Conservation (phyloP, 30 jellyfish, hydroid and myxozoan species). For the Turritopsis rubra region DNA sequence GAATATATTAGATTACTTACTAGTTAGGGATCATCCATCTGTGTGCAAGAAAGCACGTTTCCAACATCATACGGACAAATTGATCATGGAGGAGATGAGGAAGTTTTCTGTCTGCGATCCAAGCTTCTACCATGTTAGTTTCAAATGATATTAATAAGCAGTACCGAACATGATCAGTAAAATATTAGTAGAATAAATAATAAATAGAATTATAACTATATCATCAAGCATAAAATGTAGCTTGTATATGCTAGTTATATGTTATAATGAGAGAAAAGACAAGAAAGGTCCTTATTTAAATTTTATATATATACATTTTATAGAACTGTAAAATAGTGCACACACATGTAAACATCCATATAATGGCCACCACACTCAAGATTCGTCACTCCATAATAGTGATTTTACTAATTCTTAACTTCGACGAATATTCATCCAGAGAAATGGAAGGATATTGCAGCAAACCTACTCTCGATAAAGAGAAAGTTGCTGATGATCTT, state of each 20-base stretch:
- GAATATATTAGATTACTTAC: background rate
- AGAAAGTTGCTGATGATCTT: conserved; percentile 2
- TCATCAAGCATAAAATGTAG: too few species aligned
- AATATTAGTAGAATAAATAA: background rate
- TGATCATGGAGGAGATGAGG: background rate
- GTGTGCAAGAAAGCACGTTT: background rate
- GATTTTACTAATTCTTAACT: background rate
- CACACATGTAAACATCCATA: background rate
- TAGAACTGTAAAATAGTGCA: background rate
- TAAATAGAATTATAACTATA: background rate
- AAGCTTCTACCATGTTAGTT: background rate
- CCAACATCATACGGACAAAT: too few species aligned
- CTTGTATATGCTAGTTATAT: too few species aligned
- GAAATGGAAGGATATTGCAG: background rate
- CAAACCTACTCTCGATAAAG: conserved; percentile 7
- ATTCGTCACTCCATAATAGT: background rate
- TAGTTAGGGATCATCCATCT: background rate
- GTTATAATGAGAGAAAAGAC: background rate
- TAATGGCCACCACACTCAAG: conserved; percentile 13
- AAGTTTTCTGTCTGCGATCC: background rate
- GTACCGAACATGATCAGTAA: background rate
- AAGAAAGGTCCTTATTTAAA: too few species aligned
- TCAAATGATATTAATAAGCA: background rate
- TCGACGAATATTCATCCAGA: background rate
- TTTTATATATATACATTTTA: background rate